Evolutionary conservation across 2,113 vertebrate genomes (phyloP).

Genomic region (Eira barbara): DNA sequence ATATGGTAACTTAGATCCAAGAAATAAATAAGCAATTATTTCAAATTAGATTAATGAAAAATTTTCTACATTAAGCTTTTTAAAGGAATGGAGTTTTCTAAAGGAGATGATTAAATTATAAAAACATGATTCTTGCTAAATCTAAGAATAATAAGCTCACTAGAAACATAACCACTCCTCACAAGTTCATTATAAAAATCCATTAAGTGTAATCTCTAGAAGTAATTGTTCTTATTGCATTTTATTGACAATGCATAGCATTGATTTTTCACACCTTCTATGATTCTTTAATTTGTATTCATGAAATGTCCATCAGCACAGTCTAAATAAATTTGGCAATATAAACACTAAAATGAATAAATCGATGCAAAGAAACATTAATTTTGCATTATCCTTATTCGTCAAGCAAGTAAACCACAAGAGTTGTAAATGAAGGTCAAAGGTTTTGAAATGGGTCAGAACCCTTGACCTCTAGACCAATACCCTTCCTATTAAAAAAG

Average conservation of each 20-base stretch:
- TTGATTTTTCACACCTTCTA: constrained; percentile 93
- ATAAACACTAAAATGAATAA: constrained; percentile 89
- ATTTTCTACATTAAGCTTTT: constrained; percentile 51
- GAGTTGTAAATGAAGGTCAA: constrained; percentile 91
- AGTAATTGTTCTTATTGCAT: constrained; percentile 87
- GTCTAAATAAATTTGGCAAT: constrained; percentile 97
- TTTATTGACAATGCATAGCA: constrained; percentile 88
- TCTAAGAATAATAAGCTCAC: constrained; percentile 79
- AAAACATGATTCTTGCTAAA: constrained; percentile 76
- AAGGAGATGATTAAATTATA: constrained; percentile 64
- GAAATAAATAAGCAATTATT: constrained; percentile 28
- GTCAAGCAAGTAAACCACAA: constrained; percentile 89
- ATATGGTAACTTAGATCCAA: not conserved
- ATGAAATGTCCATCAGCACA: constrained; percentile 93
- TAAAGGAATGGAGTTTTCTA: constrained; percentile 38
- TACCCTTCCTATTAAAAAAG: constrained; percentile 89
- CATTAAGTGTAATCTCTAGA: constrained; percentile 85
- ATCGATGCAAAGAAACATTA: constrained; percentile 97
- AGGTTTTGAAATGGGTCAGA: constrained; percentile 92
- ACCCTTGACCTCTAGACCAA: constrained; percentile 95
- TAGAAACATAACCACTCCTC: constrained; percentile 81
- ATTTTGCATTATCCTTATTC: constrained; percentile 98
- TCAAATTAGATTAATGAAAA: constrained; percentile 50
- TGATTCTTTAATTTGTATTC: constrained; percentile 99
- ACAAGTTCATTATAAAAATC: constrained; percentile 86